These are phyloP conservation scores for Acrossocheilus fasciatus DNA, from an alignment of 2,797 vertebrate genomes.

Conservation along the genomic window DNA sequence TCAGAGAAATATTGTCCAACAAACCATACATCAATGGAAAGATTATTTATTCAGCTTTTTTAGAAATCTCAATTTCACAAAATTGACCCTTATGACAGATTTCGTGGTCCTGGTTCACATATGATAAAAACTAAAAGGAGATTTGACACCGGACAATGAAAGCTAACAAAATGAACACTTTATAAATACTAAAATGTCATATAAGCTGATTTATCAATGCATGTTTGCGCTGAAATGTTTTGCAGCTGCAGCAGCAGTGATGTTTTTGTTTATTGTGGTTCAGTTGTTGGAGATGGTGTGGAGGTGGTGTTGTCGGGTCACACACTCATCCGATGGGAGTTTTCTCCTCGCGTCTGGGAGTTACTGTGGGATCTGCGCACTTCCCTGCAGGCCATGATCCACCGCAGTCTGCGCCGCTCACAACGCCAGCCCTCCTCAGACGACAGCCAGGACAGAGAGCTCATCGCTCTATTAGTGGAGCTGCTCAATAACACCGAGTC, in stretches of 20 bases:
- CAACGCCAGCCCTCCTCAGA: conserved; percentile 67
- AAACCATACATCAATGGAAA: too few species aligned
- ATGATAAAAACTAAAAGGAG: too few species aligned
- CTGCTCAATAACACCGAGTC: conserved; percentile 81
- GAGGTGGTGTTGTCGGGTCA: conserved; percentile 83
- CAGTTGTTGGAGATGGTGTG: conserved; percentile 81
- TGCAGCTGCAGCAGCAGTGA: background rate
- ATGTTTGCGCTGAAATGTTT: background rate
- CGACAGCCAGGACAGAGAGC: conserved; percentile 81
- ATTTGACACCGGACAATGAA: too few species aligned
- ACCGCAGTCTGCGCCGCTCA: conserved; percentile 83
- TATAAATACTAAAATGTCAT: background rate
- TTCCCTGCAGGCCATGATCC: conserved; percentile 89
- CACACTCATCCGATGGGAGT: conserved; percentile 85
- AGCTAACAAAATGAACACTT: too few species aligned
- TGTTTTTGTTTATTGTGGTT: background rate
- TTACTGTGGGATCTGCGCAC: conserved; percentile 88
- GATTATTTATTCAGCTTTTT: too few species aligned
- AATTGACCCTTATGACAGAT: too few species aligned
- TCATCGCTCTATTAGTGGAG: conserved; percentile 87
- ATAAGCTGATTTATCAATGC: background rate
- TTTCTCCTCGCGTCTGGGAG: conserved; percentile 82
- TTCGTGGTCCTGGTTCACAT: too few species aligned
- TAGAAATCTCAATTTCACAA: too few species aligned
- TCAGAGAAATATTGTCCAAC: too few species aligned